Evolutionary conservation across 2,113 vertebrate species (phyloP), one percentile per base, ranked within the genome.

Genomic region (Callipepla californica): DNA sequence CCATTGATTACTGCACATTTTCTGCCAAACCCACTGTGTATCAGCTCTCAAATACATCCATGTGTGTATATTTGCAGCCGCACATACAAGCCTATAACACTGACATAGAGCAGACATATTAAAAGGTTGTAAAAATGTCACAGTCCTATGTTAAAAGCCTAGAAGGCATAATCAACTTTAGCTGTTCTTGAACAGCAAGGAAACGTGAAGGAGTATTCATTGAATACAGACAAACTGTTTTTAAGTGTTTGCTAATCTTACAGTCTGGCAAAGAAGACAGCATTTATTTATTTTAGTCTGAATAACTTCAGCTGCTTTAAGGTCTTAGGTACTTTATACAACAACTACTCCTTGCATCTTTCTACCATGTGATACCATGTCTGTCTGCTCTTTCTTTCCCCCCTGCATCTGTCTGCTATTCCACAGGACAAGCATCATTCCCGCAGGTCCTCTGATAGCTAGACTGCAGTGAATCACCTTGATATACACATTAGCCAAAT

Each of bases 331-430:
- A 51, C 36, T 85, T 83, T 51, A 32, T 80, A 51, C 28, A 69
- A 50, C 28, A 50, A 3, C 91, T 81, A 53, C 26, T 28, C 22
- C 76, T 92, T 76, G 38, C 23, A 48, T 87, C 13, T 26, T 77
- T 85, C 87, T 63, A 14, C n/a, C 68, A 3, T n/a, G 9, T 1
- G 1, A 50, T 77, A 21, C 59, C 0, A 1, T 1, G 0, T 65
- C 30, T 21, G 72, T 80, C 87, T 63, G 63, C 57, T 94, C 61
- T 68, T 75, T 79, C 82, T 79, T 76, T 32, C 65, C 89, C 17
- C 17, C n/a, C 25, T 53, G 47, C 21, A 38, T 32, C 30, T 85
- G 9, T 40, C 85, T 93, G 36, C 28, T 79, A 0, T 95, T 92
- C 75, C 48, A 12, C 30, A 32, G 1, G 2, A 53, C 36, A 76